phyloP scores from a whole-genome alignment of 1,140 invertebrate genomes.

The Aphelinus atriplicis region DNA sequence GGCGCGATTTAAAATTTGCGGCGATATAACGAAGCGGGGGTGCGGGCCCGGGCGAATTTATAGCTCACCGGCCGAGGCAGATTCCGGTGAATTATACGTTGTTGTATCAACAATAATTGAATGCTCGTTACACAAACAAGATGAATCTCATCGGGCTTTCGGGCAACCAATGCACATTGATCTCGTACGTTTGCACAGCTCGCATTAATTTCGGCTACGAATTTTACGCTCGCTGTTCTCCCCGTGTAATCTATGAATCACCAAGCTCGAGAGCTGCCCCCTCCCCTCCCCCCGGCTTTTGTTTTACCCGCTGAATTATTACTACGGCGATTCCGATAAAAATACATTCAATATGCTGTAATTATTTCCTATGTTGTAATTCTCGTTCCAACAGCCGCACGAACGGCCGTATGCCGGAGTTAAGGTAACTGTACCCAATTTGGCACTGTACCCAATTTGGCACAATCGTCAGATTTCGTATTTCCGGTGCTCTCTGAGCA shows the following conservation, averaged over 20 bases:
- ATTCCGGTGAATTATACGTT: slow-evolving; percentile 20
- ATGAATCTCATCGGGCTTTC: slow-evolving; percentile 28
- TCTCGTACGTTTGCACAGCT: slow-evolving; percentile 22
- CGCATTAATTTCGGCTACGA: slow-evolving; percentile 22
- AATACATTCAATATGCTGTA: too few species aligned
- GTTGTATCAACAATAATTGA: slow-evolving; percentile 33
- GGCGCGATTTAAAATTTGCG: too few species aligned
- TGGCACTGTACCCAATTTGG: too few species aligned
- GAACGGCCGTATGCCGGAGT: too few species aligned
- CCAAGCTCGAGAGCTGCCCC: background rate
- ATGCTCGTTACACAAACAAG: slow-evolving; percentile 31
- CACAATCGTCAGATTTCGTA: too few species aligned
- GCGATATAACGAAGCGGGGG: too few species aligned
- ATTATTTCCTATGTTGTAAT: too few species aligned
- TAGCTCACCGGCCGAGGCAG: background rate
- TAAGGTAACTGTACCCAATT: too few species aligned
- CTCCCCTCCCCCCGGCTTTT: background rate
- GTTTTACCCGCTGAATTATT: background rate
- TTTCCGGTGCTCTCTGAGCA: too few species aligned
- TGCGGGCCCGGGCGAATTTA: too few species aligned
- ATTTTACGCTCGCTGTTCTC: slow-evolving; percentile 6
- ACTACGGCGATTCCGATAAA: too few species aligned
- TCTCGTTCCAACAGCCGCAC: too few species aligned
- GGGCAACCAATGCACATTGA: slow-evolving; percentile 25
- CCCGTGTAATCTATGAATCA: background rate